Base-by-base conservation (phyloP, 2,888 invertebrate genomes). In the Leuctra nigra region DNA sequence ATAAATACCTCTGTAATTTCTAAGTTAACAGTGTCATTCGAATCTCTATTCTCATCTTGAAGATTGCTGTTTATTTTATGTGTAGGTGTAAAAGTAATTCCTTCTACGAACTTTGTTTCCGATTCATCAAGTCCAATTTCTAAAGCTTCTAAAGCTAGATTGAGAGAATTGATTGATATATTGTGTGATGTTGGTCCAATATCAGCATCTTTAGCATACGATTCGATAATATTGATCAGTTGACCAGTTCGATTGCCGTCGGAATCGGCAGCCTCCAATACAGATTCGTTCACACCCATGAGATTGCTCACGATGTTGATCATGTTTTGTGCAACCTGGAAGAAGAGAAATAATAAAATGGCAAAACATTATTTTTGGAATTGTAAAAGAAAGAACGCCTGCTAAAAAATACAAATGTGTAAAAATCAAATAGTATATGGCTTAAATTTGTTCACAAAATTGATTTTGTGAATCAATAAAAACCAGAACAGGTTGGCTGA, bases 241-340 rank as follows among this genome's bases (percentile, higher is more conserved):
- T 41, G 9, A 24, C 46, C 25, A 24, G 35, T 41, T 9, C 53
- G 55, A 33, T 56, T 36, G 24, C 50, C 39, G 50, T 54, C 56
- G 18, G 24, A 23, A 16, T 24, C 14, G 13, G 18, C 38, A 18
- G 56, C 56, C 11, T 56, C 54, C 9, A 59, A 35, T 20, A 59
- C 59, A n/a, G 52, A 25, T n/a, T 56, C 56, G 54, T 59, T 59
- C 2, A 54, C 56, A 36, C 13, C 48, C 59, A 59, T 59, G 29
- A 59, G 33, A 33, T 59, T 59, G 50, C 59, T 59, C 7, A 59
- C 54, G 11, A 59, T 44, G 23, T 41, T 33, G 13, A 59, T 47
- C 56, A 59, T 50, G n/a, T 35, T 48, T 29, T 54, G 53, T 7
- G 59, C 59, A 35, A 59, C 54, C 59, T 59, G 41, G 4, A 53